These are phyloP conservation scores for Mesoligia furuncula DNA, from an alignment of 2,888 invertebrate genomes.

Conservation along the genomic window DNA sequence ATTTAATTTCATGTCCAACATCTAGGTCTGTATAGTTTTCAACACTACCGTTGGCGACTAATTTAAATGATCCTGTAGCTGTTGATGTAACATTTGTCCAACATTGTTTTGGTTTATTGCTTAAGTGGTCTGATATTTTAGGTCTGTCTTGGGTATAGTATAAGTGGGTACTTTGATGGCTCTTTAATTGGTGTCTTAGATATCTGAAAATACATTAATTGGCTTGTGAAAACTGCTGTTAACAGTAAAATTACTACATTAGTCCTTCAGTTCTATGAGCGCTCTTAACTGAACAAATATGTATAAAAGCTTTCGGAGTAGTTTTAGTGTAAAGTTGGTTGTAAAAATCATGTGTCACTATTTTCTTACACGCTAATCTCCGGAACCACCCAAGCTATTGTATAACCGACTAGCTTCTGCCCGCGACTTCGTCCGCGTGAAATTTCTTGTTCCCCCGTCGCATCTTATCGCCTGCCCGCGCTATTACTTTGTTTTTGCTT, in stretches of 20 bases:
- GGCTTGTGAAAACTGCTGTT: not conserved
- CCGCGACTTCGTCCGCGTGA: no score
- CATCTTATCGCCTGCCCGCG: no score
- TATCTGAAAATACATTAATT: conserved; percentile 17
- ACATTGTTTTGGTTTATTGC: conserved; percentile 9
- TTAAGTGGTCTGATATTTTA: conserved; percentile 8
- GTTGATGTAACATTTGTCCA: not conserved
- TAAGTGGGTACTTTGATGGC: not conserved
- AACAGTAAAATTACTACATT: not conserved
- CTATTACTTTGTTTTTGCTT: no score
- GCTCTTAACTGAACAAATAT: no score
- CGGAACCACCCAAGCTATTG: not conserved
- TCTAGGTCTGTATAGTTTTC: conserved; percentile 18
- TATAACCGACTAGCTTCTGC: no score
- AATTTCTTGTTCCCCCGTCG: no score
- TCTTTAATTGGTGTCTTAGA: conserved; percentile 8
- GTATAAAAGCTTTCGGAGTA: no score
- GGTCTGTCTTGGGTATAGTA: not conserved
- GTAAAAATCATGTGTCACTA: not conserved
- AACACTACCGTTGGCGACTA: conserved; percentile 18
- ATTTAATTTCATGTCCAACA: conserved; percentile 32
- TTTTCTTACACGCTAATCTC: not conserved
- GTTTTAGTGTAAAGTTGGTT: no score
- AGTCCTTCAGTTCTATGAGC: not conserved
- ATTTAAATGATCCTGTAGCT: conserved; percentile 5